Evolutionary conservation across 1,140 invertebrate species (phyloP).

Genomic region (Zaprionus africanus): DNA sequence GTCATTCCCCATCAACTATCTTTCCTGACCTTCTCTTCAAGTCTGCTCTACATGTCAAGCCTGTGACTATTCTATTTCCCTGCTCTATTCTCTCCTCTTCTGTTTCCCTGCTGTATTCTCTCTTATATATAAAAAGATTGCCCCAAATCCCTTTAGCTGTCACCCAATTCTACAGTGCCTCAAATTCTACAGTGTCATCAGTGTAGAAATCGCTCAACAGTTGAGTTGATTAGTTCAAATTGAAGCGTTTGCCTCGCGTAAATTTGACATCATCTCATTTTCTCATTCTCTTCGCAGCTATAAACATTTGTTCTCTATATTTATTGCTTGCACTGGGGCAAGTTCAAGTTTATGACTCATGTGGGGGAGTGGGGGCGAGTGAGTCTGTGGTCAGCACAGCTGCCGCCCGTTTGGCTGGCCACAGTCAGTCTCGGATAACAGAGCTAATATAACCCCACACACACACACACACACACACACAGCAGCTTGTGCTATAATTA

Average conservation of each 20-base stretch:
- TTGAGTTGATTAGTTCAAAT: slow-evolving; percentile 46
- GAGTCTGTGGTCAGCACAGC: slow-evolving; percentile 48
- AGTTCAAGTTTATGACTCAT: slow-evolving; percentile 79
- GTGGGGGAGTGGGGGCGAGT: slow-evolving; percentile 39
- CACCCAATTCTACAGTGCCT: not conserved
- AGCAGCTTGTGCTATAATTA: slow-evolving; percentile 63
- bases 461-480: not conserved
- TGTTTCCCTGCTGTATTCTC: not conserved
- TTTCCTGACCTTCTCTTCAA: too few species aligned
- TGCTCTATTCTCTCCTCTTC: not conserved
- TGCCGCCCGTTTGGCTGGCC: slow-evolving; percentile 52
- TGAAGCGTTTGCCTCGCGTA: slow-evolving; percentile 34
- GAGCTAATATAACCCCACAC: slow-evolving; percentile 52
- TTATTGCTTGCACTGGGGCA: slow-evolving; percentile 36
- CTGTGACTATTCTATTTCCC: not conserved
- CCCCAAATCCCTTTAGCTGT: slow-evolving; percentile 24
- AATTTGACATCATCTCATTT: slow-evolving; percentile 44
- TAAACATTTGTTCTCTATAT: slow-evolving; percentile 19
- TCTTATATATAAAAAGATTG: not conserved
- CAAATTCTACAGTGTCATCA: slow-evolving; percentile 15
- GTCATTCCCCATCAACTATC: too few species aligned
- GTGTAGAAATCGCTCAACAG: slow-evolving; percentile 31
- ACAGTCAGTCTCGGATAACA: slow-evolving; percentile 64
- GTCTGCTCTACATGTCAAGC: too few species aligned
- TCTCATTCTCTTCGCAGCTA: not conserved